A percentile compares a stretch with the other conserved stretches of the same genome.
Conservation (phyloP, 2,888 invertebrate genomes). For the Pammene fasciana region DNA sequence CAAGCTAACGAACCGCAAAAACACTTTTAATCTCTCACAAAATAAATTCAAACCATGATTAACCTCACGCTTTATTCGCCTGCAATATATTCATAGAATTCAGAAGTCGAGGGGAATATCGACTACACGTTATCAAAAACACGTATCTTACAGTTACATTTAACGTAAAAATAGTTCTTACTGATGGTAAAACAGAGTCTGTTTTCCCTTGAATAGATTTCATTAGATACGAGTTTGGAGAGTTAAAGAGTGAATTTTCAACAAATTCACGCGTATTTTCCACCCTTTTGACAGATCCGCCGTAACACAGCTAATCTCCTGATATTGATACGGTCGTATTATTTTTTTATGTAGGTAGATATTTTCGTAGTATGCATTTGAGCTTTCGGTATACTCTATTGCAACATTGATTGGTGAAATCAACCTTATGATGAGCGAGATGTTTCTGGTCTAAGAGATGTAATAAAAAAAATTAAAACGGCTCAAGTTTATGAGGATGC, state of each 20-base stretch:
- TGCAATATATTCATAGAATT: conserved; percentile 42
- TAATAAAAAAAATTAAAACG: too few relatives aligned
- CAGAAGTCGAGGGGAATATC: conserved; percentile 28
- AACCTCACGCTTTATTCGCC: conserved; percentile 36
- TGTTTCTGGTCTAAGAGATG: too few relatives aligned
- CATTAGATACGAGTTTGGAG: not conserved
- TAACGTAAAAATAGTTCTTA: not conserved
- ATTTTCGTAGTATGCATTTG: conserved; percentile 34
- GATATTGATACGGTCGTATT: conserved; percentile 41
- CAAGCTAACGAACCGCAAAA: conserved; percentile 30
- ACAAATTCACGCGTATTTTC: conserved; percentile 38
- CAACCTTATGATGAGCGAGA: too few relatives aligned
- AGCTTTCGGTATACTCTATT: not conserved
- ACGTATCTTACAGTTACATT: not conserved
- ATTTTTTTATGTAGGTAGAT: conserved; percentile 17
- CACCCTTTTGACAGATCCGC: conserved; percentile 39
- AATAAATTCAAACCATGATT: conserved; percentile 42
- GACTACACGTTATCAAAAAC: not conserved
- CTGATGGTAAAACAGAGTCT: not conserved
- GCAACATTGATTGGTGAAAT: not conserved
- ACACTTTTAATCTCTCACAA: conserved; percentile 35
- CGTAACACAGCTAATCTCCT: conserved; percentile 43
- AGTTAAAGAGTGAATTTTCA: conserved; percentile 18
- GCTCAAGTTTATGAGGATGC: too few relatives aligned
- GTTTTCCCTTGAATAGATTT: not conserved